These are phyloP conservation scores for Papilio helenus DNA, from an alignment of 1,140 invertebrate species.

Conservation along the genomic window DNA sequence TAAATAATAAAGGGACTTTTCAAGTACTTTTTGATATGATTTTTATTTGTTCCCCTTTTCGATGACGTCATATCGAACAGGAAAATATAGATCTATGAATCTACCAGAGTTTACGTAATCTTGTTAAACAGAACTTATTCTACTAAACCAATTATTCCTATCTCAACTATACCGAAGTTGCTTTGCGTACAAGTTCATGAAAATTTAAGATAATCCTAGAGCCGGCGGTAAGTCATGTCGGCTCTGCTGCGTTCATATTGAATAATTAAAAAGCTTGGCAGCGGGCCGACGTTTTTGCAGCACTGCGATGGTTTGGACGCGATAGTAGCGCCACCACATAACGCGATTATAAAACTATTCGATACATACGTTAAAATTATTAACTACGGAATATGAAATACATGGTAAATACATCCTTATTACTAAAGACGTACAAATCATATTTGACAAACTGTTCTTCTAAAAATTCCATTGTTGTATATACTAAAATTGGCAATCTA, in stretches of 20 bases:
- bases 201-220: conserved; percentile 38
- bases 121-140: not conserved
- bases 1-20: conserved; percentile 10
- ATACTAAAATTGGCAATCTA: not conserved
- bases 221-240: conserved; percentile 45
- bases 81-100: not conserved
- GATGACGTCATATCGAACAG: not conserved
- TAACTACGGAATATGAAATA: not conserved
- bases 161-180: not conserved
- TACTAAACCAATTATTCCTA: conserved; percentile 1
- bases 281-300: conserved; percentile 47
- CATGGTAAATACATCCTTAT: not conserved
- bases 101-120: not conserved
- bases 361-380: conserved; percentile 31
- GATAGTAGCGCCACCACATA: conserved; percentile 17
- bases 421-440: too few species aligned
- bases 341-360: conserved; percentile 29
- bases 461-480: not conserved
- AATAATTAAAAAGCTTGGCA: conserved; percentile 72
- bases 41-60: not conserved
- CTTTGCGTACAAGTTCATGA: conserved; percentile 35
- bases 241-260: conserved; percentile 48
- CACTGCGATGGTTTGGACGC: conserved; percentile 45
- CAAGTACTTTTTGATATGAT: conserved; percentile 20
- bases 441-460: too few species aligned